A percentile compares a stretch with the other conserved stretches of the same genome.
These are phyloP conservation scores for Lasioglossum villosulum DNA, from an alignment of 2,888 invertebrate species.

Conservation along the genomic window DNA sequence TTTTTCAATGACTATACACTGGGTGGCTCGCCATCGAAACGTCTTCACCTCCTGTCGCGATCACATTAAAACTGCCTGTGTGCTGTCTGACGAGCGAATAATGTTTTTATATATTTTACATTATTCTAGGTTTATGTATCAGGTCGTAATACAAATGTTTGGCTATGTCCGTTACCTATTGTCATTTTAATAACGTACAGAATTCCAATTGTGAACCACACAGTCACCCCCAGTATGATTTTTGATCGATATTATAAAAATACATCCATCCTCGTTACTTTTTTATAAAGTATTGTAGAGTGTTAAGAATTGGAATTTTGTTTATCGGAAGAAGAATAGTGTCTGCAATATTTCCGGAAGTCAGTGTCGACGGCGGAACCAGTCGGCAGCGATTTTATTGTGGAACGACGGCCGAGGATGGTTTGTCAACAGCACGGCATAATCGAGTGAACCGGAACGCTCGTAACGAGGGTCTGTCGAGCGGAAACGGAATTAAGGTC, in stretches of 20 bases:
- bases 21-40: neutral
- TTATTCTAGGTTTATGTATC: no score
- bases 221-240: no score
- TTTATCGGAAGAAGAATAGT: neutral
- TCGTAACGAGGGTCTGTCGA: slow-evolving; percentile 74
- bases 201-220: neutral
- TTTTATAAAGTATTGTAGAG: no score
- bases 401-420: neutral
- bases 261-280: neutral
- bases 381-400: neutral
- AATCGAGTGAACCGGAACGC: slow-evolving; percentile 70
- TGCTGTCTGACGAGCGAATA: neutral
- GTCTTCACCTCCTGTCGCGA: neutral
- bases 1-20: neutral
- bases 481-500: slow-evolving; percentile 51
- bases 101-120: neutral
- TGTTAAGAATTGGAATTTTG: neutral
- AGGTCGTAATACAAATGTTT: no score
- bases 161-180: no score
- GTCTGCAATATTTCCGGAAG: neutral
- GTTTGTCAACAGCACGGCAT: slow-evolving; percentile 17
- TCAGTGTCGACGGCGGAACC: neutral
- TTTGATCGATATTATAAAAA: neutral
- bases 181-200: no score
- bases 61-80: neutral